Percentiles rank a stretch among this genome's conserved stretches.
phyloP scores from a whole-genome alignment of 2,797 vertebrate species.

The Xiphorhynchus erythropygius region DNA sequence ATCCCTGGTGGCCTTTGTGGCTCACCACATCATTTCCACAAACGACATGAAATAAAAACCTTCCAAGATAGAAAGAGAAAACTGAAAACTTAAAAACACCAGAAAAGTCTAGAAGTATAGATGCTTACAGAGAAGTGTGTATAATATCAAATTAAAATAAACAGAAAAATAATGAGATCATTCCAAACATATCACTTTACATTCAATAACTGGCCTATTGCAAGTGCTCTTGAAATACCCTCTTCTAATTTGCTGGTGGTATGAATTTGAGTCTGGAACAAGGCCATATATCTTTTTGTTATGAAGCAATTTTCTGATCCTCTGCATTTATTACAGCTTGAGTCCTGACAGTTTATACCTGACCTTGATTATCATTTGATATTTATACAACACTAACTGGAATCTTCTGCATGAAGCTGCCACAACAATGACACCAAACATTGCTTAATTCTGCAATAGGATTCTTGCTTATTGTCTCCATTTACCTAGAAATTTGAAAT shows the following conservation, averaged over 20 bases:
- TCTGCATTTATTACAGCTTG: slow-evolving; percentile 62
- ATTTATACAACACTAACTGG: slow-evolving; percentile 42
- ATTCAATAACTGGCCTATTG: slow-evolving; percentile 22
- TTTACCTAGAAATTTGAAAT: background rate
- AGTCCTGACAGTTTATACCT: slow-evolving; percentile 33
- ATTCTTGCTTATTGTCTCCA: background rate
- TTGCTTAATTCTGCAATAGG: background rate
- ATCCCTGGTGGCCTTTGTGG: background rate
- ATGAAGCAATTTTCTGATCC: slow-evolving; percentile 70
- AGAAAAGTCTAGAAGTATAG: background rate
- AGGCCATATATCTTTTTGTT: slow-evolving; percentile 45
- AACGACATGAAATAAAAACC: background rate
- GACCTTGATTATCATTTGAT: slow-evolving; percentile 64
- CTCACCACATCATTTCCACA: background rate
- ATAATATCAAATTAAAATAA: slow-evolving; percentile 5
- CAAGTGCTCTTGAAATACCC: slow-evolving; percentile 66
- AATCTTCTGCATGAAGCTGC: background rate
- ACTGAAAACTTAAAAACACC: background rate
- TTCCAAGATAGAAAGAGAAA: background rate
- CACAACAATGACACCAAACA: background rate
- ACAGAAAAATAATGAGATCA: slow-evolving; percentile 16
- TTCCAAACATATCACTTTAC: background rate
- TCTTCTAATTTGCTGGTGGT: slow-evolving; percentile 54
- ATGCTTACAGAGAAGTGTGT: background rate
- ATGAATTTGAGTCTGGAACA: slow-evolving; percentile 54